Percentiles rank a stretch among this genome's conserved stretches.
phyloP scores from a whole-genome alignment of 2,888 invertebrate species.

The Onchidella celtica region DNA sequence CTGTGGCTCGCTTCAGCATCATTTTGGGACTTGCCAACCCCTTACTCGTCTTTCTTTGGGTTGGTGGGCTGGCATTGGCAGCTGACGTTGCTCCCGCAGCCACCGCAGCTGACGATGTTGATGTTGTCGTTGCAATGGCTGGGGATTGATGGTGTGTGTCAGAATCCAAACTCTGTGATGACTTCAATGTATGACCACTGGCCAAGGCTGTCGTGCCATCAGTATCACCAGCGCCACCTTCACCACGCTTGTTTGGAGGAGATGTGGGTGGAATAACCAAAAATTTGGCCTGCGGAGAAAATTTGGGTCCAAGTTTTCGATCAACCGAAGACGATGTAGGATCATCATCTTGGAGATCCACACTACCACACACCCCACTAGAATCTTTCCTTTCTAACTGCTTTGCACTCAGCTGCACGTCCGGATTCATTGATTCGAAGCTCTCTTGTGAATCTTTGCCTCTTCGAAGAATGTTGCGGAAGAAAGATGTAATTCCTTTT shows the following conservation, averaged over 20 bases:
- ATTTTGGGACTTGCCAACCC: conserved; percentile 57
- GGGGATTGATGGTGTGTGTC: not conserved
- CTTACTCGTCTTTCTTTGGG: conserved; percentile 43
- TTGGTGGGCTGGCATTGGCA: conserved; percentile 48
- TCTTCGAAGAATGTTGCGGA: conserved; percentile 66
- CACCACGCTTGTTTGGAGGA: not conserved
- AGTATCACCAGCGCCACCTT: not conserved
- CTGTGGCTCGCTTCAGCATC: conserved; percentile 47
- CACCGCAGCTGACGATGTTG: not conserved
- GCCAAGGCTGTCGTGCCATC: not conserved
- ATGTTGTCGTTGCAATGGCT: not conserved
- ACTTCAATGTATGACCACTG: not conserved
- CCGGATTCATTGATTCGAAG: conserved; percentile 54
- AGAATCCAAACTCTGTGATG: not conserved
- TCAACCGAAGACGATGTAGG: conserved; percentile 40
- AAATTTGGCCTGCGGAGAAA: conserved; percentile 50
- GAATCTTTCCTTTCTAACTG: conserved; percentile 21
- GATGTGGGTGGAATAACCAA: conserved; percentile 49
- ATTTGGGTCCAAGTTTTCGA: conserved; percentile 42
- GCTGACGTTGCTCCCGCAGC: not conserved
- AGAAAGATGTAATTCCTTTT: conserved; percentile 69
- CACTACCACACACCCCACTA: not conserved
- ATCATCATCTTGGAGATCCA: conserved; percentile 14
- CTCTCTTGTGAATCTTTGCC: conserved; percentile 58
- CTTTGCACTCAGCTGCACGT: conserved; percentile 50